A percentile compares a stretch with the other conserved stretches of the same genome.
phyloP scores from a whole-genome alignment of 2,888 invertebrate species.

The Pegoplata infirma region DNA sequence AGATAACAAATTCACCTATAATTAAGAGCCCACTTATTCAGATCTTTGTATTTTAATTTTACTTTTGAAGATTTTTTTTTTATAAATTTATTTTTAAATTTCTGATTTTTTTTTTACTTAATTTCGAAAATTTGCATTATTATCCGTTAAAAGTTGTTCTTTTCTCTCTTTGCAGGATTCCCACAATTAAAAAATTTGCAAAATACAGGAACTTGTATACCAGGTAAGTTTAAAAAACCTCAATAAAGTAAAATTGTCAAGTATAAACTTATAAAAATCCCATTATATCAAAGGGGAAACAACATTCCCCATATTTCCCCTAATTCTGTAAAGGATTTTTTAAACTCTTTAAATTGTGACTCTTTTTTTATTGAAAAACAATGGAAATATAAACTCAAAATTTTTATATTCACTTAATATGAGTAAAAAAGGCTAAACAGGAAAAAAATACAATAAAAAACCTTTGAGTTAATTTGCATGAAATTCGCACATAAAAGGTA shows the following conservation, averaged over 20 bases:
- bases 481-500: conserved; percentile 49
- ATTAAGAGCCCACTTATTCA: too few relatives aligned
- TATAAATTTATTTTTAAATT: too few relatives aligned
- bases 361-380: background rate
- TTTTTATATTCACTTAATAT: conserved; percentile 16
- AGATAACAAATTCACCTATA: too few relatives aligned
- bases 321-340: background rate
- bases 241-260: conserved; percentile 44
- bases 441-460: background rate
- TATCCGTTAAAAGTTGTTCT: too few relatives aligned
- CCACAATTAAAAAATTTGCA: conserved; percentile 76
- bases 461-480: conserved; percentile 57
- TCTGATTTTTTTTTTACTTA: too few relatives aligned
- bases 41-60: too few relatives aligned
- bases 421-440: too few relatives aligned
- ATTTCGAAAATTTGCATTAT: too few relatives aligned
- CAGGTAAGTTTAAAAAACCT: conserved; percentile 70
- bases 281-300: conserved; percentile 40
- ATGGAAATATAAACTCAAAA: background rate
- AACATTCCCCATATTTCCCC: conserved; percentile 44
- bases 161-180: conserved; percentile 71
- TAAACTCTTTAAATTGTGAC: too few relatives aligned
- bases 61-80: too few relatives aligned
- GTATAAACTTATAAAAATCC: conserved; percentile 31
- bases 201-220: conserved; percentile 72